Base-by-base conservation (phyloP, 2,113 vertebrate genomes). In the Tamias sibiricus region DNA sequence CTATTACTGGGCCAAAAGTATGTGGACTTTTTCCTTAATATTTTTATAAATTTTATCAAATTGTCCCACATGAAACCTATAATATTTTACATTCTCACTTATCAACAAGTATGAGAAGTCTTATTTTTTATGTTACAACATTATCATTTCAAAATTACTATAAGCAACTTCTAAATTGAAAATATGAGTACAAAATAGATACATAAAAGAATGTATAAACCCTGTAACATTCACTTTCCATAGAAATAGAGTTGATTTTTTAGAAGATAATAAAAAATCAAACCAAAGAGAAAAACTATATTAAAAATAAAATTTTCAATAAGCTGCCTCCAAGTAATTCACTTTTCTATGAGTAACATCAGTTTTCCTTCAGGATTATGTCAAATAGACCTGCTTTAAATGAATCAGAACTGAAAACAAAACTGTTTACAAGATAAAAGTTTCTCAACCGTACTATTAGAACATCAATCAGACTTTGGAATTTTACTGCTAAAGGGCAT, bases 371-470 rank as follows among this genome's bases (percentile, higher is more conserved):
- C 59, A 94, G 59, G 44, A 84, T 97, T 69, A 85, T 77, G 66
- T 96, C 84, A 83, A 94, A 85, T 32, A 85, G 26, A 68, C 0
- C 8, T 52, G 19, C 79, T 94, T 90, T 76, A 86, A 95, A 42
- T 89, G 72, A 92, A 94, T 87, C 42, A 90, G 16, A 66, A 30
- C 47, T 90, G 32, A 54, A 83, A 91, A 62, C 35, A 76, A 30
- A 76, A 90, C 59, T 90, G 66, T 90, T 97, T 97, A 80, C 35
- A 72, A 88, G 57, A 88, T 88, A 19, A 30, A 90, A 95, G 42
- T 86, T 88, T 49, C 91, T 87, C 47, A 91, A 68, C 20, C 82
- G 20, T 62, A 32, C 35, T 66, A n/a, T 94, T 87, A 81, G 32
- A 75, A 59, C 12, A 91, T 82, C 77, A 84, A 6, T 47, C 87